Percentiles rank a stretch among this genome's conserved stretches.
Evolutionary conservation across 2,113 vertebrate genomes (phyloP).

Genomic region (Falcunculus frontatus): DNA sequence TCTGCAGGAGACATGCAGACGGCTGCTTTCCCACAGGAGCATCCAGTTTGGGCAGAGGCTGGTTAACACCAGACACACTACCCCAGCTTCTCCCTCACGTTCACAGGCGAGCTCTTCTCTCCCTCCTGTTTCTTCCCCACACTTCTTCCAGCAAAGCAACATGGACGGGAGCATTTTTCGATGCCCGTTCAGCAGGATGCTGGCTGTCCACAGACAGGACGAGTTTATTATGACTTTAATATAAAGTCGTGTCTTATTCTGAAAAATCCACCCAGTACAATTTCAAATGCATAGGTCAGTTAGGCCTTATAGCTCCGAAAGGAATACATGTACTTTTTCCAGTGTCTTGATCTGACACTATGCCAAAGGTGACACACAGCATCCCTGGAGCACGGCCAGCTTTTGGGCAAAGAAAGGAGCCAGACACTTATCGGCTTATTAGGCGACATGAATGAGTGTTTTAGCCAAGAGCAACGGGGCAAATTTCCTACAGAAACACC

Average conservation of each 20-base stretch:
- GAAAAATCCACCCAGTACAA: neutral
- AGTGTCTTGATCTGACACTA: neutral
- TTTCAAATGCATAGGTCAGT: neutral
- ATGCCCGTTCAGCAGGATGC: neutral
- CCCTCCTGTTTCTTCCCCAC: neutral
- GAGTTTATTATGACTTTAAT: neutral
- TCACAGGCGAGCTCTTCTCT: neutral
- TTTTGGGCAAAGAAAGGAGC: neutral
- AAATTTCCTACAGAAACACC: neutral
- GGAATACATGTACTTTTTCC: neutral
- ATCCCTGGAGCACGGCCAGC: neutral
- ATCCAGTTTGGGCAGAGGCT: neutral
- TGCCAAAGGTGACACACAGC: neutral
- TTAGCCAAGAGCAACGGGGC: neutral
- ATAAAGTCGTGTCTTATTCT: neutral
- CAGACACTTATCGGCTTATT: neutral
- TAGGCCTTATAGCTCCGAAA: neutral
- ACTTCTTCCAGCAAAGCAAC: neutral
- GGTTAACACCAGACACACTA: neutral
- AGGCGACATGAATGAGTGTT: neutral
- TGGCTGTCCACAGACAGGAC: neutral
- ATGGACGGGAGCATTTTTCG: fast-evolving
- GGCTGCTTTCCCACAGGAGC: neutral
- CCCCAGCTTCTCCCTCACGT: neutral
- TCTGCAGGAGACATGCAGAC: neutral